Percentiles rank a stretch among this genome's conserved stretches.
Conservation (phyloP, 2,888 invertebrate species). For the Salticus scenicus region DNA sequence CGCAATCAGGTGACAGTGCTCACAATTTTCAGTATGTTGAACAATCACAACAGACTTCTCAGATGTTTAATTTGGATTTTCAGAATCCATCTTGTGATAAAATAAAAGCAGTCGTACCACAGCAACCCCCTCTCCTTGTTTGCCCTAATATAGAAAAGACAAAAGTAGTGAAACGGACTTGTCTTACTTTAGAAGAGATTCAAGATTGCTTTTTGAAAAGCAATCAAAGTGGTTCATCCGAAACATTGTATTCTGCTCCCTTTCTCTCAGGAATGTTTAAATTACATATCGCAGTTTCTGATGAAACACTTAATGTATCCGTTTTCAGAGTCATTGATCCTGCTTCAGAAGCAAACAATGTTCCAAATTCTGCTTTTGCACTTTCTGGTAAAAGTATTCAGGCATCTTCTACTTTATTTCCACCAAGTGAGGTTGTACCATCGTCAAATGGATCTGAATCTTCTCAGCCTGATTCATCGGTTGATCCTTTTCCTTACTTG, state of each 20-base stretch:
- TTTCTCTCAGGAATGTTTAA: constrained; percentile 33
- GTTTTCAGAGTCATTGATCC: constrained; percentile 47
- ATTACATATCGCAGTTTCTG: constrained; percentile 40
- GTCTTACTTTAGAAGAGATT: constrained; percentile 51
- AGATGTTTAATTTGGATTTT: constrained; percentile 8
- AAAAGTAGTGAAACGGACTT: constrained; percentile 50
- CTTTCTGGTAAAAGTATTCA: constrained; percentile 38
- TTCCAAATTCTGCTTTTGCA: not conserved
- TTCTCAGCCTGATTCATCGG: constrained; percentile 4
- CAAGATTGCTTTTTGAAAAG: constrained; percentile 44
- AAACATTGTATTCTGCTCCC: constrained; percentile 47
- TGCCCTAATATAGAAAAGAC: constrained; percentile 33
- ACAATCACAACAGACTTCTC: constrained; percentile 59
- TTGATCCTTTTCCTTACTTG: constrained; percentile 30
- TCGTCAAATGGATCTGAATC: constrained; percentile 51
- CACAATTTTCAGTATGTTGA: constrained; percentile 36
- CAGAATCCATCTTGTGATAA: not conserved
- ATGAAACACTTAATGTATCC: constrained; percentile 55
- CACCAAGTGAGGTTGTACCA: constrained; percentile 19
- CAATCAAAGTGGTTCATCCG: constrained; percentile 10
- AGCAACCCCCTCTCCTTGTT: not conserved
- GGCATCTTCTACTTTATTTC: constrained; percentile 24
- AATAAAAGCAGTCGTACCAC: not conserved
- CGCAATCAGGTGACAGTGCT: not conserved
- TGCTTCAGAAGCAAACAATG: not conserved